Evolutionary conservation across 2,888 invertebrate species (phyloP), one percentile per base, ranked within the genome.

Genomic region (Cyaniris semiargus): DNA sequence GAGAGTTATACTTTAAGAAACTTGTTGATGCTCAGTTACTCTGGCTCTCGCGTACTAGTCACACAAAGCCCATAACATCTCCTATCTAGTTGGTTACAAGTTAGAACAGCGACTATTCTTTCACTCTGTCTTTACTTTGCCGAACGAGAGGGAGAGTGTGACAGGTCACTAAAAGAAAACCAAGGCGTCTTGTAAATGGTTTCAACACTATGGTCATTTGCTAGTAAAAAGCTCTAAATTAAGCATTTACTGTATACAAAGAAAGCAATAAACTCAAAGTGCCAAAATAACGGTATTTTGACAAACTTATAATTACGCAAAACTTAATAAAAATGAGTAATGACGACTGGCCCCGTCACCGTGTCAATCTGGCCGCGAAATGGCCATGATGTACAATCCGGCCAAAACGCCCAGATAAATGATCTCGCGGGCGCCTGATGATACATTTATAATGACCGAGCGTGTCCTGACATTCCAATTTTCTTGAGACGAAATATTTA

Each of bases 261-360:
- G 21, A 21, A 58, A 58, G 8, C 38, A 44, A 44, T 58, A 58
- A 58, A 8, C 7, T 21, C 1, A 18, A 1, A 21, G 2, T 60
- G 60, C n/a, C n/a, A 8, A 38, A 38, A 58, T 1, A 44, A 38
- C 4, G 15, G 8, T 76, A 66, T 76, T 66, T 76, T 44, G 15
- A 31, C 10, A 6, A 53, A 53, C 15, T 53, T 18, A 15, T 18
- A 53, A 53, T 53, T 4, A 53, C 1, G 53, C 21, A 76, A 76
- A 76, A 76, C 7, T 76, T 76, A 76, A 76, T 66, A 76, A 66
- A 76, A 66, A 66, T 38, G 18, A 76, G 3, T 44, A 66, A 66
- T 66, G 76, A 76, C 8, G 27, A 34, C 66, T 66, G 34, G 23
- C 21, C 27, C 38, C 21, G 44, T 23, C 31, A 10, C 21, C 66